Percentiles rank a stretch among this genome's conserved stretches.
Conservation (phyloP, 2,888 invertebrate genomes). For the Thera obeliscata region DNA sequence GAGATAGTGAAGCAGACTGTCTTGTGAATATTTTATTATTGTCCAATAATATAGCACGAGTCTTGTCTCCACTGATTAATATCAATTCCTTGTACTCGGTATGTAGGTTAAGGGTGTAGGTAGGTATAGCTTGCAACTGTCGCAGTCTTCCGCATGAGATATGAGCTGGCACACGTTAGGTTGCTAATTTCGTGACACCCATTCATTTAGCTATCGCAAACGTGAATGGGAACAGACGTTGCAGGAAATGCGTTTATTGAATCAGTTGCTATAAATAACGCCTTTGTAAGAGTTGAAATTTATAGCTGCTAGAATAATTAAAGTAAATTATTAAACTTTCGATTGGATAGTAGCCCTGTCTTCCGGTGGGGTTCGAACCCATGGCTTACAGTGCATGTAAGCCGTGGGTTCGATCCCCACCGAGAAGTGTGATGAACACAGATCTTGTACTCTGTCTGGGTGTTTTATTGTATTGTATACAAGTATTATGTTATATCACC, state of each 20-base stretch:
- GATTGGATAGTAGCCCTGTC: too few species aligned
- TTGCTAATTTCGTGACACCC: constrained; percentile 78
- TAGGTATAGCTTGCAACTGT: constrained; percentile 50
- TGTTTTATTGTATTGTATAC: too few species aligned
- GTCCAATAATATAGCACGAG: constrained; percentile 16
- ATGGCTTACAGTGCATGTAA: too few species aligned
- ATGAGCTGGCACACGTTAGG: constrained; percentile 77
- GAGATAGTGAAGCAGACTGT: not conserved
- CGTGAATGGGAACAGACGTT: constrained; percentile 75
- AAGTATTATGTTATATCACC: too few species aligned
- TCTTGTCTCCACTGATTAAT: constrained; percentile 32
- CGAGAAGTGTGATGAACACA: too few species aligned
- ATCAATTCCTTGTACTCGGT: constrained; percentile 27
- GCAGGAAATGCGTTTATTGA: constrained; percentile 46
- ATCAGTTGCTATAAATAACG: constrained; percentile 38
- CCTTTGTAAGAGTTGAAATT: not conserved
- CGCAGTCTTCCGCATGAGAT: constrained; percentile 69
- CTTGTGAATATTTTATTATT: constrained; percentile 4
- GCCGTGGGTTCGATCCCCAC: too few species aligned
- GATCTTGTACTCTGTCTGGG: too few species aligned
- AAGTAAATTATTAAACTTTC: too few species aligned
- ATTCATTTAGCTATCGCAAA: constrained; percentile 75
- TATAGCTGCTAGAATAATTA: too few species aligned
- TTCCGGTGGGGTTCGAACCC: too few species aligned
- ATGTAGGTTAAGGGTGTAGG: constrained; percentile 28